A percentile compares a stretch with the other conserved stretches of the same genome.
Evolutionary conservation across 1,140 invertebrate species (phyloP).

Genomic region (Phenacoccus solenopsis): DNA sequence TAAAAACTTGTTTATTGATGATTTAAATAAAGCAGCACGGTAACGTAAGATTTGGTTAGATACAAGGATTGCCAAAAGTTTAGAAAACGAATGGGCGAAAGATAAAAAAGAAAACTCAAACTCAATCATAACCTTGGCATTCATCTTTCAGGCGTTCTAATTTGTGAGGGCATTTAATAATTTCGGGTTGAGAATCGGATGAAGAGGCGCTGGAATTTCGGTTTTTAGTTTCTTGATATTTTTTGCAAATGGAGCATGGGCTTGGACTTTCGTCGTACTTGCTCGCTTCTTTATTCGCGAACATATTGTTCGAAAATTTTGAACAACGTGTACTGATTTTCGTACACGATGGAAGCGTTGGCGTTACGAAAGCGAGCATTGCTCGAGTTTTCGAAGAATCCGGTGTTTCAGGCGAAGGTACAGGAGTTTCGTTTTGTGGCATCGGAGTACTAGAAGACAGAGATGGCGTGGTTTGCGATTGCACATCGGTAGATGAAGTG

Average conservation of each 20-base stretch:
- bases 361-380: not conserved
- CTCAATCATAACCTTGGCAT: constrained; percentile 11
- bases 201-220: not conserved
- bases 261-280: constrained; percentile 10
- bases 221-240: constrained; percentile 3
- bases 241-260: not conserved
- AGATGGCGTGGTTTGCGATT: too few relatives aligned
- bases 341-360: not conserved
- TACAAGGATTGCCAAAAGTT: too few relatives aligned
- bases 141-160: not conserved
- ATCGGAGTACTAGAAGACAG: not conserved
- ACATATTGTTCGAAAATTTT: not conserved
- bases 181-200: not conserved
- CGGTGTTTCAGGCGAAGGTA: not conserved
- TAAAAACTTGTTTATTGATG: too few relatives aligned
- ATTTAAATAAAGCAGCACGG: too few relatives aligned
- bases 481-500: too few relatives aligned
- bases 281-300: not conserved
- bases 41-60: too few relatives aligned
- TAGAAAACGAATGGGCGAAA: not conserved
- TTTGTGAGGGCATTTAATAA: not conserved
- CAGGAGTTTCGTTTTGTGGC: not conserved
- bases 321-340: not conserved
- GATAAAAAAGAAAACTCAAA: too few relatives aligned
- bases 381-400: not conserved